Evolutionary conservation across 2,797 vertebrate species (phyloP).

Genomic region (Eidolon dupreanum): DNA sequence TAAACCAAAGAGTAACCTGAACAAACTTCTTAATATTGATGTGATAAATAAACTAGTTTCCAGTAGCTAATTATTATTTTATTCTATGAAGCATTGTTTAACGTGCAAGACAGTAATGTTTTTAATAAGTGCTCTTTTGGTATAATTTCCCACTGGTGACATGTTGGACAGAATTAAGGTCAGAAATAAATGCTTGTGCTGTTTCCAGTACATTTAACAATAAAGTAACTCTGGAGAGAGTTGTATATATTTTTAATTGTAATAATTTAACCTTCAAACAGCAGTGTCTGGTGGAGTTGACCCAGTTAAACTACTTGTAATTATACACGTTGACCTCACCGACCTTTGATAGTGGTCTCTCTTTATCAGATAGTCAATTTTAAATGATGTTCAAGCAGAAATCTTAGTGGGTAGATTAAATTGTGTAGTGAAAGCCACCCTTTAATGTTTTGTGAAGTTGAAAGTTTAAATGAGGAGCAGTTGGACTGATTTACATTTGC

Average conservation of each 20-base stretch:
- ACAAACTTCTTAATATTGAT: conserved; percentile 81
- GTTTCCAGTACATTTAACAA: conserved; percentile 87
- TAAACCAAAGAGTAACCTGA: conserved; percentile 82
- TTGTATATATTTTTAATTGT: conserved; percentile 90
- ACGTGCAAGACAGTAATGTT: conserved; percentile 80
- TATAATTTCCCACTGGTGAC: conserved; percentile 83
- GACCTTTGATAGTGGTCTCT: conserved; percentile 84
- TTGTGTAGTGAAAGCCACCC: conserved; percentile 87
- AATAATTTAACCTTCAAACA: conserved; percentile 92
- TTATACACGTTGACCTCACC: conserved; percentile 86
- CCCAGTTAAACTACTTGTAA: conserved; percentile 88
- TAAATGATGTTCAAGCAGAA: conserved; percentile 87
- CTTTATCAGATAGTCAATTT: conserved; percentile 91
- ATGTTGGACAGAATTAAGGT: conserved; percentile 84
- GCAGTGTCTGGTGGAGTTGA: conserved; percentile 85
- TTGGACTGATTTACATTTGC: conserved; percentile 89
- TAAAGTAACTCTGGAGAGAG: conserved; percentile 83
- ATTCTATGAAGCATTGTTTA: conserved; percentile 77
- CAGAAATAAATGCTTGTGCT: conserved; percentile 84
- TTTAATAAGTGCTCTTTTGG: conserved; percentile 68
- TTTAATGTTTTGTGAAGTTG: conserved; percentile 91
- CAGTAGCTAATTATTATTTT: conserved; percentile 83
- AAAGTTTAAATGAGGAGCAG: conserved; percentile 88
- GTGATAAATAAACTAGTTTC: conserved; percentile 81
- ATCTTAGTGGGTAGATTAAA: conserved; percentile 90